Percentiles rank a stretch among this genome's conserved stretches.
These are phyloP conservation scores for Calidris pygmaea DNA, from an alignment of 2,113 vertebrate genomes.

Conservation along the genomic window DNA sequence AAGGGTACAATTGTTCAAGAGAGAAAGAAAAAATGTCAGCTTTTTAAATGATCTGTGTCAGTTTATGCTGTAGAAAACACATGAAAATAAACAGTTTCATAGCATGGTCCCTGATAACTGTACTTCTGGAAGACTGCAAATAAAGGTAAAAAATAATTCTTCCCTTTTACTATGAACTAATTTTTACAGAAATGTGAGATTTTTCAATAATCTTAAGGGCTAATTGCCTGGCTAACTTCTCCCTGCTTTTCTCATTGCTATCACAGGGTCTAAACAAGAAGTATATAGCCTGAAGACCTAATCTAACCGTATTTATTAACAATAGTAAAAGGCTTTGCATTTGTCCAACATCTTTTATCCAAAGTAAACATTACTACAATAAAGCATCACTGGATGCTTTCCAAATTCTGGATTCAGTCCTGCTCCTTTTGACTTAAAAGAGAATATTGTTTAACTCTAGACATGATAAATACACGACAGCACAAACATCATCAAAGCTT, in stretches of 20 bases:
- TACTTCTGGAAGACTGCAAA: neutral
- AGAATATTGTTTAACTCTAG: neutral
- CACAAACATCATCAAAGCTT: neutral
- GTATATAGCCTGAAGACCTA: neutral
- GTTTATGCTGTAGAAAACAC: neutral
- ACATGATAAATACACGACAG: neutral
- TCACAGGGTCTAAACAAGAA: neutral
- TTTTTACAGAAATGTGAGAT: neutral
- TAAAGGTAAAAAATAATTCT: neutral
- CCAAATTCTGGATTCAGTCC: neutral
- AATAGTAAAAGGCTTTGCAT: neutral
- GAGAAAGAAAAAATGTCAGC: neutral
- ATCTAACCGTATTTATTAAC: neutral
- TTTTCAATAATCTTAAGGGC: neutral
- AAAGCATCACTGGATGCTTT: neutral
- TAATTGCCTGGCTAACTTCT: neutral
- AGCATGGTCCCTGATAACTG: neutral
- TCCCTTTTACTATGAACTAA: neutral
- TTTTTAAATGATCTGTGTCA: neutral
- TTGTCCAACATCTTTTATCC: conserved; percentile 4
- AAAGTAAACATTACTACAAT: neutral
- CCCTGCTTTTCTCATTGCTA: neutral
- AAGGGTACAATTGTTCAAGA: neutral
- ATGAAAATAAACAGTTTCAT: neutral
- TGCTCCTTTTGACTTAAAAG: neutral